A percentile compares a stretch with the other conserved stretches of the same genome.
Evolutionary conservation across 2,113 vertebrate genomes (phyloP).

Genomic region (Callocephalon fimbriatum): DNA sequence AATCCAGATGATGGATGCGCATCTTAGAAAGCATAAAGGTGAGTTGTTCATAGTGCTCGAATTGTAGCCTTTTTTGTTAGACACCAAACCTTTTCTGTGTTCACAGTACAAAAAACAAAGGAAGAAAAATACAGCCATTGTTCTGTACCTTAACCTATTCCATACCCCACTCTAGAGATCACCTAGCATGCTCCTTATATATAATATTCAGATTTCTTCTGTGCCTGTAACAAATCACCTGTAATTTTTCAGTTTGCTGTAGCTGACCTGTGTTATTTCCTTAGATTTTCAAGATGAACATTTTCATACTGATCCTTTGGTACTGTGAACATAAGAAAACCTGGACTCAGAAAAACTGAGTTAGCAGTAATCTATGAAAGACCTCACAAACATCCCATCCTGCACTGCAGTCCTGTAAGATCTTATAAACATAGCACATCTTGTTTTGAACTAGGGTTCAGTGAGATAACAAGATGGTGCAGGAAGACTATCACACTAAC

Average conservation of each 20-base stretch:
- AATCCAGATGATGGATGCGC: constrained; percentile 40
- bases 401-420: not conserved
- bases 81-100: not conserved
- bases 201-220: not conserved
- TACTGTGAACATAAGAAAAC: not conserved
- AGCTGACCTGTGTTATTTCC: not conserved
- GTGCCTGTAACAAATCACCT: not conserved
- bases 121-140: not conserved
- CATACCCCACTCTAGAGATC: not conserved
- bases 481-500: not conserved
- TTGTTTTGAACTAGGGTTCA: not conserved
- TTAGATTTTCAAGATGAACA: not conserved
- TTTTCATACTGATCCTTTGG: not conserved
- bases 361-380: not conserved
- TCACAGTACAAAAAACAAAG: not conserved
- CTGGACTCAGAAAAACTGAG: not conserved
- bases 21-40: constrained; percentile 64
- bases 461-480: not conserved
- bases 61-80: not conserved
- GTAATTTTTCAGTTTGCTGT: not conserved
- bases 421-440: not conserved
- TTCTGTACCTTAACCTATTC: not conserved
- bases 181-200: not conserved
- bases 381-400: not conserved
- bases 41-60: not conserved